A percentile compares a stretch with the other conserved stretches of the same genome.
Evolutionary conservation across 2,113 vertebrate species (phyloP).

Genomic region (Hippocampus comes): DNA sequence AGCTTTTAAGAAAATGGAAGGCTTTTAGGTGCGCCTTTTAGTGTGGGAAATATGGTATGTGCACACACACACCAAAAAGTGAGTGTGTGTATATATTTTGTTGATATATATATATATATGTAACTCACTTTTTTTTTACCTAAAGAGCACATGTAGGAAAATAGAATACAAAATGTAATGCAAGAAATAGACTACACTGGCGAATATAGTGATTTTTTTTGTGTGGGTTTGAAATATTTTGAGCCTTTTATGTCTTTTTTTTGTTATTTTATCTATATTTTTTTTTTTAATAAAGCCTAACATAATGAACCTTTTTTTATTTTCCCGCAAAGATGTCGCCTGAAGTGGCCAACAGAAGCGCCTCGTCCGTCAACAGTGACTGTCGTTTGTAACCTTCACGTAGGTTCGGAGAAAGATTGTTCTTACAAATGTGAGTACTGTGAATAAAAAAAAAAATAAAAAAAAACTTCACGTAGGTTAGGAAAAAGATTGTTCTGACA

Average conservation of each 20-base stretch:
- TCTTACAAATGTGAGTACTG: neutral
- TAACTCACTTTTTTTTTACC: conserved; percentile 68
- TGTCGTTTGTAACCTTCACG: conserved; percentile 52
- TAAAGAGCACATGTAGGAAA: conserved; percentile 91
- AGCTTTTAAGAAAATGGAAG: no score
- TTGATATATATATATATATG: conserved; percentile 21
- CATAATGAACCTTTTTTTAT: conserved; percentile 52
- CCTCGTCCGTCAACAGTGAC: conserved; percentile 56
- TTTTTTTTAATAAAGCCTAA: conserved; percentile 69
- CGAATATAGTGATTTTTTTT: conserved; percentile 44
- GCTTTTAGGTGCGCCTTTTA: no score
- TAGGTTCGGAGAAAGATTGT: conserved; percentile 4
- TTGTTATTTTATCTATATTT: conserved; percentile 20
- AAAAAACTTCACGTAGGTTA: conserved; percentile 30
- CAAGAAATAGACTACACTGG: conserved; percentile 79
- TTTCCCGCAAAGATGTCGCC: conserved; percentile 65
- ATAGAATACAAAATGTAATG: conserved; percentile 97
- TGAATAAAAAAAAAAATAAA: neutral
- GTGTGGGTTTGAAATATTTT: conserved; percentile 42
- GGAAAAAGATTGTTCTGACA: neutral
- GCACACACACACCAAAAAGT: conserved; percentile 25
- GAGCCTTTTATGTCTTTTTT: conserved; percentile 44
- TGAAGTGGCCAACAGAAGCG: conserved; percentile 68
- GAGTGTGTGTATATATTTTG: no score
- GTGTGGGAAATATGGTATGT: conserved; percentile 1